Evolutionary conservation across 2,797 vertebrate genomes (phyloP).

Genomic region (Hydrolagus colliei): DNA sequence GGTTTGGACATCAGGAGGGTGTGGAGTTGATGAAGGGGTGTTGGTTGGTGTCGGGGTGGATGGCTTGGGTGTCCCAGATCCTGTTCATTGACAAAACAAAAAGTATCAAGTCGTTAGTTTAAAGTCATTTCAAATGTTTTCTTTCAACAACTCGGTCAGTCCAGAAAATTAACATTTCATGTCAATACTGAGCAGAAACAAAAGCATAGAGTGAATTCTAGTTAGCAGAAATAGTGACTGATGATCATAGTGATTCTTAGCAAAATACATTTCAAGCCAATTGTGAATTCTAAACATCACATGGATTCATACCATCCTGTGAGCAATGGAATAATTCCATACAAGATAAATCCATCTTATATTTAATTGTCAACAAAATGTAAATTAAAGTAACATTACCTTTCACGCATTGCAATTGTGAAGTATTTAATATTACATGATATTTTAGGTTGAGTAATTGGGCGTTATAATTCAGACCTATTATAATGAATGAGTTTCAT

Average conservation of each 20-base stretch:
- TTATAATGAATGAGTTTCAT: background rate
- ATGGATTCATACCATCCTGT: background rate
- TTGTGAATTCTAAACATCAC: background rate
- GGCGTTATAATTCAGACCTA: background rate
- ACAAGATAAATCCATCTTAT: too few species aligned
- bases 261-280: background rate
- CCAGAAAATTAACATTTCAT: background rate
- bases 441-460: background rate
- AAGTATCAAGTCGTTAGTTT: constrained; percentile 49
- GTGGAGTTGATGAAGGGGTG: constrained; percentile 88
- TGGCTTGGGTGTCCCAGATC: constrained; percentile 95
- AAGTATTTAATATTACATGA: constrained; percentile 9
- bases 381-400: too few species aligned
- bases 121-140: constrained; percentile 3
- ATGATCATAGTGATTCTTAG: background rate
- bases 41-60: constrained; percentile 90
- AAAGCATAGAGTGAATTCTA: background rate
- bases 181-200: background rate
- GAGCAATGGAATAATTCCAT: background rate
- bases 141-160: background rate
- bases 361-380: too few species aligned
- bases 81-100: constrained; percentile 71
- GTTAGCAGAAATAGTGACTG: background rate
- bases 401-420: background rate
- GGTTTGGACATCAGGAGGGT: constrained; percentile 74